Conservation (phyloP, 2,888 invertebrate genomes). For the Pseudanteris insignis region DNA sequence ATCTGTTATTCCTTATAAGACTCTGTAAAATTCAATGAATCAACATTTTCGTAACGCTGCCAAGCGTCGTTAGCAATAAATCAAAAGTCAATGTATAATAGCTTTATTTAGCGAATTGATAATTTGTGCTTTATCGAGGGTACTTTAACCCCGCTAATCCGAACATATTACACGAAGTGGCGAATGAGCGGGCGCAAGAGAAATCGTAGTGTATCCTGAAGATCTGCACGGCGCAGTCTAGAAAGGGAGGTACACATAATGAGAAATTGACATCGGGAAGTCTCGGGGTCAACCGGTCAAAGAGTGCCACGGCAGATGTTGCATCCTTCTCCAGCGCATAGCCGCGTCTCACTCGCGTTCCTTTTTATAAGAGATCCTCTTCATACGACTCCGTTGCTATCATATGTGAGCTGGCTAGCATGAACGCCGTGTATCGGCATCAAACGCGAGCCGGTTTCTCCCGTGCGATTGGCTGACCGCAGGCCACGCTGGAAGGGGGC, state of each 20-base stretch:
- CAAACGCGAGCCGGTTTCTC: slow-evolving; percentile 44
- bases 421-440: slow-evolving; percentile 35
- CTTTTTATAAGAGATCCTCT: slow-evolving; percentile 25
- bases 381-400: slow-evolving; percentile 22
- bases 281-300: slow-evolving; percentile 59
- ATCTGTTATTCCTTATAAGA: too few species aligned
- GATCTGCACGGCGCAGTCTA: slow-evolving; percentile 32
- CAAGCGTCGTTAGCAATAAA: too few species aligned
- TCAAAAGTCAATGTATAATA: too few species aligned
- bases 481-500: slow-evolving; percentile 35
- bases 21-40: too few species aligned
- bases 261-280: slow-evolving; percentile 58
- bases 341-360: slow-evolving; percentile 41
- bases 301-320: slow-evolving; percentile 68
- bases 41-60: too few species aligned
- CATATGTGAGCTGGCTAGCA: slow-evolving; percentile 33
- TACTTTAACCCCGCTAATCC: background rate
- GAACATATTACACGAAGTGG: background rate
- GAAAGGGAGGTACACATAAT: slow-evolving; percentile 50
- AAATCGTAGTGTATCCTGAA: slow-evolving; percentile 25
- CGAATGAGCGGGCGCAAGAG: slow-evolving; percentile 9
- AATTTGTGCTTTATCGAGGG: too few species aligned
- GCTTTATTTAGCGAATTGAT: background rate
- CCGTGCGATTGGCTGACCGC: slow-evolving; percentile 64
- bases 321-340: slow-evolving; percentile 42